Evolutionary conservation across 2,113 vertebrate genomes (phyloP).

Genomic region (Pelecanoides urinatrix): DNA sequence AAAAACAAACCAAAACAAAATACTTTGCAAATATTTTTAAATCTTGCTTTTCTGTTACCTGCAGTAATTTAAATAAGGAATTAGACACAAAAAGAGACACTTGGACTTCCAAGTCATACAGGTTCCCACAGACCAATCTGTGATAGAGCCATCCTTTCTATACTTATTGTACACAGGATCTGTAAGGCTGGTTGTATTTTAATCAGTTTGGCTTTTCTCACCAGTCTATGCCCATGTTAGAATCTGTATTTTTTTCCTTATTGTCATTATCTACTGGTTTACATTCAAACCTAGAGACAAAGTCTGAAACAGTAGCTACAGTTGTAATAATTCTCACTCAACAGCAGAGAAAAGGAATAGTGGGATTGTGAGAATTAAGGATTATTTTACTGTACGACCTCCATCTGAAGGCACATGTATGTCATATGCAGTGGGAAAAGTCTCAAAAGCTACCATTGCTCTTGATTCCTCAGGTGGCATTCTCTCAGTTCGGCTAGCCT

Average conservation of each 20-base stretch:
- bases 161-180: neutral
- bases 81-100: rapidly evolving
- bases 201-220: neutral
- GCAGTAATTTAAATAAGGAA: neutral
- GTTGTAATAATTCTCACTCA: neutral
- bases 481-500: neutral
- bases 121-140: neutral
- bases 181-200: neutral
- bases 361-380: neutral
- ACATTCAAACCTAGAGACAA: neutral
- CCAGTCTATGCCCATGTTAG: neutral
- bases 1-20: neutral
- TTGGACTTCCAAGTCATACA: neutral
- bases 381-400: neutral
- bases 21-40: neutral
- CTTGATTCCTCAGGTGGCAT: neutral
- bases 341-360: neutral
- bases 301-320: neutral
- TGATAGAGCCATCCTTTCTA: neutral
- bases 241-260: neutral
- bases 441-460: neutral
- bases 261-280: neutral
- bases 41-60: neutral
- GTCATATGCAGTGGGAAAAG: neutral
- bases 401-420: neutral